Conservation (phyloP, 2,113 vertebrate genomes). For the Anser brachyrhynchus region DNA sequence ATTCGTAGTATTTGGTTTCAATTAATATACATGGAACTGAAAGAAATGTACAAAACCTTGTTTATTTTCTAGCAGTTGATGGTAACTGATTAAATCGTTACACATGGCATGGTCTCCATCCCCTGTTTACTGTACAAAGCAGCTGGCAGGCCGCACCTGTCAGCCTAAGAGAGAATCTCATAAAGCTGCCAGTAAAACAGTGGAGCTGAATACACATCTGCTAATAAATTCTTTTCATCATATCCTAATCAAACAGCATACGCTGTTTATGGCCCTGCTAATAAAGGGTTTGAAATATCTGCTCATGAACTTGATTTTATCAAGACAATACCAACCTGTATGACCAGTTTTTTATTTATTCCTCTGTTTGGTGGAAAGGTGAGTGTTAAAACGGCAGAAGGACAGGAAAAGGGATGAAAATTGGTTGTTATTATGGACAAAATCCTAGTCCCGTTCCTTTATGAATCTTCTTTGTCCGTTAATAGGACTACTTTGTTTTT, state of each 20-base stretch:
- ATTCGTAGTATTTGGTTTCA: constrained; percentile 66
- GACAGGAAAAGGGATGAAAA: constrained; percentile 25
- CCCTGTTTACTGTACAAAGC: constrained; percentile 68
- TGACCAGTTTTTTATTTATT: constrained; percentile 54
- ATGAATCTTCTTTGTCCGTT: background rate
- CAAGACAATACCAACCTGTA: constrained; percentile 33
- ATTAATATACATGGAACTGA: constrained; percentile 54
- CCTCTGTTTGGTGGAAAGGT: constrained; percentile 14
- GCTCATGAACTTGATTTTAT: constrained; percentile 64
- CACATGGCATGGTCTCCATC: constrained; percentile 26
- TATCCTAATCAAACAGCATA: constrained; percentile 76
- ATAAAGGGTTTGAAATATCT: constrained; percentile 64
- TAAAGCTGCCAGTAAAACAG: constrained; percentile 75
- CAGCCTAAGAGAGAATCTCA: constrained; percentile 67
- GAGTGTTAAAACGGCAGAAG: background rate
- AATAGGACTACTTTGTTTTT: background rate
- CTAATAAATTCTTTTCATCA: constrained; percentile 80
- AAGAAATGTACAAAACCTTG: constrained; percentile 32
- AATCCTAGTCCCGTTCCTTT: background rate
- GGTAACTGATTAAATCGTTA: constrained; percentile 67
- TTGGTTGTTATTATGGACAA: background rate
- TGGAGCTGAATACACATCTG: constrained; percentile 70
- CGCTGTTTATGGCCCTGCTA: constrained; percentile 59
- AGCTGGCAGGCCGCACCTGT: constrained; percentile 70
- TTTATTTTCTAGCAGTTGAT: constrained; percentile 60